Base-by-base conservation (phyloP, 2,888 invertebrate species). In the Dyspetes luteomarginatus region DNA sequence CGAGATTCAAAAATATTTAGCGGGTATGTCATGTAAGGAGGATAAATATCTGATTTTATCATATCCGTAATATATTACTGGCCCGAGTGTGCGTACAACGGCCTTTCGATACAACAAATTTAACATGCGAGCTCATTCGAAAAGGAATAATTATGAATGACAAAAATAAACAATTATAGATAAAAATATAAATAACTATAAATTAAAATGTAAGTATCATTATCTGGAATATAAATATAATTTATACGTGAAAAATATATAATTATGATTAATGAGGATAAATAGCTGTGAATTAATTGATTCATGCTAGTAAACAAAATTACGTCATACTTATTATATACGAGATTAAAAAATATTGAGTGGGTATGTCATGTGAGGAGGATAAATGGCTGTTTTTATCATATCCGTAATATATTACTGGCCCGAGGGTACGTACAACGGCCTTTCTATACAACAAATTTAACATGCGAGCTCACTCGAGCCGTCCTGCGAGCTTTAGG, bases 71-170 rank as follows among this genome's bases (percentile, higher is more conserved):
- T 73, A 64, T 55, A 55, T 64, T 64, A 64, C 43, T 64, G 15
- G 73, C 62, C 28, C 64, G 41, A 55, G 62, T 43, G 28, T 52
- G 52, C 62, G 52, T 41, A 60, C 30, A 43, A 43, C 58, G 19
- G 15, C 45, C n/a, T 65, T 72, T 60, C n/a, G n/a, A n/a, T 60
- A 67, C 75, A 55, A 76, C 72, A 76, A 76, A 76, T 72, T 75
- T 55, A 48, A 52, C 58, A 67, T 73, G 26, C 64, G 19, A 64
- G 43, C 73, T 64, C n/a, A n/a, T 41, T 41, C 3, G 36, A 36
- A 36, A 36, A 36, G 7, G 36, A 36, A 36, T 36, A 36, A 36
- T 36, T 36, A 36, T 12, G 36, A 36, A 36, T 36, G 7, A 36
- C 7, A 36, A 36, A 12, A 7, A 36, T 12, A 12, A 36, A 12